Base-by-base conservation (phyloP, 2,797 vertebrate genomes). In the Acomys russatus region DNA sequence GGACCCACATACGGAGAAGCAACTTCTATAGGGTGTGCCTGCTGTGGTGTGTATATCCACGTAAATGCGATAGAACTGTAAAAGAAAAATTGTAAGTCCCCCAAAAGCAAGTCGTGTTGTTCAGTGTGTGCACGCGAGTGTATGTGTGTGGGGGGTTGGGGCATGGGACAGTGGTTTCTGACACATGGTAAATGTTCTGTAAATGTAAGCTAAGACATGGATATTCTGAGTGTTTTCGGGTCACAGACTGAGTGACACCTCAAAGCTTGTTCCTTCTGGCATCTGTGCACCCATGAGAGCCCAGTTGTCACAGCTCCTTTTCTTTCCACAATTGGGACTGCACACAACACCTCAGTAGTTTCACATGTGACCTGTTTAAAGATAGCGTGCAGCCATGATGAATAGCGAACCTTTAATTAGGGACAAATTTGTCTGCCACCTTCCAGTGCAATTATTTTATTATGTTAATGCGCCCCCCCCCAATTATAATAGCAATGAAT, bases 371-470 rank as follows among this genome's bases (percentile, higher is more conserved):
- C 92, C 70, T 74, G 51, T 44, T 83, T 78, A 59, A 66, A 82
- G 70, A n/a, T 61, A 82, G 61, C 10, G 7, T 35, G n/a, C n/a
- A 18, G n/a, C 76, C 30, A 0, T 71, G 35, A 64, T 56, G 64
- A 87, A 66, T 79, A 63, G 4, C 25, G 49, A 66, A 54, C 71
- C 77, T 95, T 95, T 95, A 90, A 94, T 91, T 73, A 73, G 64
- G 88, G 33, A 71, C 56, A 90, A 0, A 82, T 61, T 88, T 89
- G 51, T 44, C 22, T 89, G 77, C 63, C 9, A 49, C 76, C 51
- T 80, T 64, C 28, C 8, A 17, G 44, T 80, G 56, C 51, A 77
- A 89, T 96, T 91, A 76, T 77, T 90, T 70, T 88, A 78, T 79
- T 89, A 44, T 44, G 11, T 84, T 87, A 77, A 51, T 88, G 73